Evolutionary conservation across 2,113 vertebrate species (phyloP), one percentile per base, ranked within the genome.

Genomic region (Rana temporaria): DNA sequence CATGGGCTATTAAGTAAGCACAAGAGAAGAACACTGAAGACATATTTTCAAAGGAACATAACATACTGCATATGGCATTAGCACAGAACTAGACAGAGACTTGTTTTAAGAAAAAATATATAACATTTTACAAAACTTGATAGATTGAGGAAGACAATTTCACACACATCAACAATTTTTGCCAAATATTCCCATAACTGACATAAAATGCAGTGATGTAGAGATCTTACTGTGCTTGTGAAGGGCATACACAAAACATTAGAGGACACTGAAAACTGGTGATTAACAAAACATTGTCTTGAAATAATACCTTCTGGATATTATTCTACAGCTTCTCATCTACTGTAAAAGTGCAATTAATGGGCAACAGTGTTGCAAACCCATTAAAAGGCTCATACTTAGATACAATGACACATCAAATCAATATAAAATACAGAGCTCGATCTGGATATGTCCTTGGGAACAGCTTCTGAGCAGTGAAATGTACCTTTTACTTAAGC

Each of bases 111-210:
- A 64, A 26, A 77, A 64, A 30, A 64, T 64, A 24, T 48, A 64
- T 64, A 48, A 77, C 12, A 77, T 72, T 72, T 56, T 56, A 32
- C n/a, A 66, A 78, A 78, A 16, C 55, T 24, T 65, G 52, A 65
- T 79, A 8, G n/a, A 57, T 42, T 11, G 19, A 32, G 59, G 18
- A 32, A 73, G 42, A 71, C 42, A 30, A 63, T 73, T 64, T 64
- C 59, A 73, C 42, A 71, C 80, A 82, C 70, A 55, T 73, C 52
- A 82, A 73, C 59, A 56, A 56, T 66, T 81, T 81, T 73, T 81
- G 57, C 30, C 48, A 30, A 65, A 34, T 65, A 73, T 73, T 81
- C 68, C 79, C 68, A 34, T 32, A 42, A 24, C 59, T 73, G 59
- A 38, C 34, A 82, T 66, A 74, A 74, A 81, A 74, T 66, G 70